Evolutionary conservation across 2,888 invertebrate species (phyloP), one percentile per base, ranked within the genome.

Genomic region (Tachina lurida): DNA sequence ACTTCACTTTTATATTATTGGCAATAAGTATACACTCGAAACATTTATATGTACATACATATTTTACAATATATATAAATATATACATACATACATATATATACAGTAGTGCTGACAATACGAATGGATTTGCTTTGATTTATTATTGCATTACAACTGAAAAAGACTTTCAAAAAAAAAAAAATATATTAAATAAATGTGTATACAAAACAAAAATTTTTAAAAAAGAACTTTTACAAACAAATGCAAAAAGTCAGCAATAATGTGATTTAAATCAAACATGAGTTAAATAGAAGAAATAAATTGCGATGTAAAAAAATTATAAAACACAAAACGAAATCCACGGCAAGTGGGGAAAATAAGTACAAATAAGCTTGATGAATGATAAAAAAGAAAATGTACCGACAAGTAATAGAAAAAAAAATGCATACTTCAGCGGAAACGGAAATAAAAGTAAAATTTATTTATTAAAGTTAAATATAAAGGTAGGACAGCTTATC

Each of bases 121-220:
- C 89, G 89, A 91, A 90, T 91, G 91, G 91, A 90, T 91, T 89
- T 90, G 87, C 90, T 89, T 90, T 90, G 90, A 90, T 90, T 90
- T 90, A 90, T 91, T 90, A 90, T 89, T 88, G 91, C 90, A 91
- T 91, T 91, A 91, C 91, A 88, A 86, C 65, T 80, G 58, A 19
- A 79, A 82, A 39, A 41, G 31, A 77, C 17, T 56, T 70, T n/a
- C n/a, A n/a, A n/a, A 39, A 13, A 47, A 43, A 43, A 63, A 54
- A n/a, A 58, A 12, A 54, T 17, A 67, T 52, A 63, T 52, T 54
- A 58, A 77, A 63, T 41, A 62, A 58, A 63, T 31, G 65, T 39
- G 3, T 65, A 52, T 7, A 43, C 1, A 39, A 62, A 63, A 54
- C 22, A 49, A 7, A n/a, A 31, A 12, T 31, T 7, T 31, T 7